Percentiles rank a stretch among this genome's conserved stretches.
Evolutionary conservation across 2,888 invertebrate species (phyloP).

Genomic region (Norana najaformis): DNA sequence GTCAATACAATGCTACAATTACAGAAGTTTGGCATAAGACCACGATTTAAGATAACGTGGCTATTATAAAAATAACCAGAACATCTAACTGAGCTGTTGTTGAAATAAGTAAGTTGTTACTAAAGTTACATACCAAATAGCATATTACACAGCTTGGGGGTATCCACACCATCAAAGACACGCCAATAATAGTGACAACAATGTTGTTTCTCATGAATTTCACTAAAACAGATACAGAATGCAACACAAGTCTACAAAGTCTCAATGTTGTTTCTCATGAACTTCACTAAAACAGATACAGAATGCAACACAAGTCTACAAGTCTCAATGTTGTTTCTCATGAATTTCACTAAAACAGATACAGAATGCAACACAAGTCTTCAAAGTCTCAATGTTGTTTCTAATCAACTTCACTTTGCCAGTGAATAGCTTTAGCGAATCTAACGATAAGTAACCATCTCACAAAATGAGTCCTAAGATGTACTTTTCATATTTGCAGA

Average conservation of each 20-base stretch:
- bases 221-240: neutral
- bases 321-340: neutral
- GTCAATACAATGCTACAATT: no score
- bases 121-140: neutral
- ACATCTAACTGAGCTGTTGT: neutral
- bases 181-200: neutral
- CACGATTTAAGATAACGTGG: neutral
- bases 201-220: conserved; percentile 1
- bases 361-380: neutral
- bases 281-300: neutral
- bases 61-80: neutral
- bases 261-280: neutral
- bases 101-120: neutral
- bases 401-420: neutral
- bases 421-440: neutral
- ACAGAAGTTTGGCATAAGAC: no score
- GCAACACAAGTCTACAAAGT: neutral
- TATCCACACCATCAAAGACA: neutral
- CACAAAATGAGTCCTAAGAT: no score
- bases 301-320: neutral
- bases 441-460: no score
- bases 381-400: neutral
- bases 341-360: neutral
- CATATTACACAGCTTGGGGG: neutral
- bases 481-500: no score